Percentiles rank a stretch among this genome's conserved stretches.
Conservation (phyloP, 2,888 invertebrate species). For the Watsonalla cultraria region DNA sequence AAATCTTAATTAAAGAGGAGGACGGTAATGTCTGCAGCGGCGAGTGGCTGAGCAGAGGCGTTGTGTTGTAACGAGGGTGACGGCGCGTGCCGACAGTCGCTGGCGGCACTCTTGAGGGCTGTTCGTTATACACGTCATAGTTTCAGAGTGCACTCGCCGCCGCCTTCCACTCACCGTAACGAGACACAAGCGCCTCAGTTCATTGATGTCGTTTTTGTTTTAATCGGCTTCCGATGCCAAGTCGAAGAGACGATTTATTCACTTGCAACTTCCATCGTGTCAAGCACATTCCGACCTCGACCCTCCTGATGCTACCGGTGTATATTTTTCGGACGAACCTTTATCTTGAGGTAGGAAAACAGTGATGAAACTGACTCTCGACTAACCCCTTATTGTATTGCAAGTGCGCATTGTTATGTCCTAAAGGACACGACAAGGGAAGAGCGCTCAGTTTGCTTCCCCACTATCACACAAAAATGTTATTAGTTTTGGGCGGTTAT, state of each 20-base stretch:
- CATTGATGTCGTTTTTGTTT: slow-evolving; percentile 64
- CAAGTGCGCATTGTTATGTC: slow-evolving; percentile 64
- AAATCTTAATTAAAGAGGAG: no score
- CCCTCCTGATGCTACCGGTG: slow-evolving; percentile 1
- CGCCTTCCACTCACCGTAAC: slow-evolving; percentile 59
- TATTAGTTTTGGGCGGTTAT: slow-evolving; percentile 75
- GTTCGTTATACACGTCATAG: slow-evolving; percentile 71
- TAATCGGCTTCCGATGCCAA: slow-evolving; percentile 46
- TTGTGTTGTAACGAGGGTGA: slow-evolving; percentile 35
- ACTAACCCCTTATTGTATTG: slow-evolving; percentile 61
- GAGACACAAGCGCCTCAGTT: slow-evolving; percentile 60
- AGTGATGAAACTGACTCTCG: slow-evolving; percentile 46
- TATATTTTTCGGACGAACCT: slow-evolving; percentile 25
- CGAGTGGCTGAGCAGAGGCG: slow-evolving; percentile 17
- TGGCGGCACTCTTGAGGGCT: slow-evolving; percentile 51
- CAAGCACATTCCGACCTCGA: slow-evolving; percentile 10
- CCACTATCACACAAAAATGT: slow-evolving; percentile 73
- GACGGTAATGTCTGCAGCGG: background rate
- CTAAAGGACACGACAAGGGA: slow-evolving; percentile 61
- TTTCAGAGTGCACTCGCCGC: slow-evolving; percentile 63
- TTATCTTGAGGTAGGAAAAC: slow-evolving; percentile 41
- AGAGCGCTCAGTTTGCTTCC: slow-evolving; percentile 56
- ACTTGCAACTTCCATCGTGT: slow-evolving; percentile 22
- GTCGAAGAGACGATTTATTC: slow-evolving; percentile 28
- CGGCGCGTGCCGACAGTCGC: slow-evolving; percentile 51